Conservation (phyloP, 1,140 invertebrate genomes). For the Pseudoatta argentina region DNA sequence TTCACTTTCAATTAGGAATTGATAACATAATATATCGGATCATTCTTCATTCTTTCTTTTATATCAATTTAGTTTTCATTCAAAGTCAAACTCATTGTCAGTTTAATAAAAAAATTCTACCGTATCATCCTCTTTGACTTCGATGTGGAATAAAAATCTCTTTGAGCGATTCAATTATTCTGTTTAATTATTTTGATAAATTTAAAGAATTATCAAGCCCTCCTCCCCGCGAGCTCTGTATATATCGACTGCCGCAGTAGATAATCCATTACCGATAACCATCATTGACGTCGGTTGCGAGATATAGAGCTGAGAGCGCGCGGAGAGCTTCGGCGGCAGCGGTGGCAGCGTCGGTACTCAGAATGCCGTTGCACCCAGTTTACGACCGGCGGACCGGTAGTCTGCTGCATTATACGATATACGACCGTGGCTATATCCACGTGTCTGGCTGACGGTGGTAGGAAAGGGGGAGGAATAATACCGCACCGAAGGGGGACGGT, state of each 20-base stretch:
- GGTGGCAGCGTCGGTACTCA: slow-evolving; percentile 58
- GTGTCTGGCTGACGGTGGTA: slow-evolving; percentile 73
- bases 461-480: background rate
- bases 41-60: background rate
- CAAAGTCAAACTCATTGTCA: background rate
- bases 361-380: slow-evolving; percentile 76
- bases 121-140: background rate
- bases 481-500: background rate
- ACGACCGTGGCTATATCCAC: slow-evolving; percentile 79
- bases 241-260: background rate
- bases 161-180: background rate
- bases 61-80: background rate
- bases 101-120: background rate
- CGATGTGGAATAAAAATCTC: background rate
- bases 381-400: slow-evolving; percentile 80
- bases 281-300: slow-evolving; percentile 47
- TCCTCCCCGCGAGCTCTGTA: background rate
- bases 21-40: background rate
- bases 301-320: background rate
- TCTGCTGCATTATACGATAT: slow-evolving; percentile 83
- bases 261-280: slow-evolving; percentile 49
- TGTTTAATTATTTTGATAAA: slow-evolving; percentile 22
- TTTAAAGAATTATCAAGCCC: slow-evolving; percentile 16
- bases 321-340: slow-evolving; percentile 11
- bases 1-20: too few species aligned